A percentile compares a stretch with the other conserved stretches of the same genome.
Conservation (phyloP, 2,888 invertebrate genomes). For the Sturmia bella region DNA sequence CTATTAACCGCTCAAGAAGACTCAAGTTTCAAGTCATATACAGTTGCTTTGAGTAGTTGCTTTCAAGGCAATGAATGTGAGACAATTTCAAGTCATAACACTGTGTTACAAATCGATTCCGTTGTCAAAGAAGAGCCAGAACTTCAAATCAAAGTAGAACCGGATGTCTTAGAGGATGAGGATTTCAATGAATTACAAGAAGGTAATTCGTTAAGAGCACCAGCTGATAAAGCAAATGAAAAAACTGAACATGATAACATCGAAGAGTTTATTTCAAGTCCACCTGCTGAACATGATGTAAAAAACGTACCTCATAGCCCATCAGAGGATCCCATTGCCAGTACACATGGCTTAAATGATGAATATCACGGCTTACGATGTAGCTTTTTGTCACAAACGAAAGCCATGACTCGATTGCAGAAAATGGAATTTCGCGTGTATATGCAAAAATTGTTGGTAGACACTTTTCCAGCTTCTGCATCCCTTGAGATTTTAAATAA, state of each 20-base stretch:
- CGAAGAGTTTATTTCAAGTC: no score
- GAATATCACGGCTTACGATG: neutral
- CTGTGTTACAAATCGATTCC: neutral
- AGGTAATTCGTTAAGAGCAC: no score
- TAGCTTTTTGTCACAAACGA: neutral
- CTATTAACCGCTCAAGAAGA: no score
- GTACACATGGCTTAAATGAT: neutral
- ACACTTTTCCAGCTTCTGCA: neutral
- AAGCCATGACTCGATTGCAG: neutral
- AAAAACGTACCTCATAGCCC: no score
- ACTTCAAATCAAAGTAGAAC: neutral
- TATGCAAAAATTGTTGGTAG: neutral
- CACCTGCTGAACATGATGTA: no score
- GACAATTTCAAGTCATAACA: neutral
- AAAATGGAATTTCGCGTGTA: neutral
- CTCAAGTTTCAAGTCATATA: no score
- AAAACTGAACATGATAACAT: no score
- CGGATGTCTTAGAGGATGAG: neutral
- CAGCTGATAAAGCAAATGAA: no score
- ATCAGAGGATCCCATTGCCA: no score
- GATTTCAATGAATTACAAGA: neutral
- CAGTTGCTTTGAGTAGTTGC: no score
- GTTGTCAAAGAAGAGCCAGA: neutral
- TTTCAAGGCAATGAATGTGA: no score
- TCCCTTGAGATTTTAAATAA: neutral